Conservation (phyloP, 1,140 invertebrate species). For the Tigriopus japonicus region DNA sequence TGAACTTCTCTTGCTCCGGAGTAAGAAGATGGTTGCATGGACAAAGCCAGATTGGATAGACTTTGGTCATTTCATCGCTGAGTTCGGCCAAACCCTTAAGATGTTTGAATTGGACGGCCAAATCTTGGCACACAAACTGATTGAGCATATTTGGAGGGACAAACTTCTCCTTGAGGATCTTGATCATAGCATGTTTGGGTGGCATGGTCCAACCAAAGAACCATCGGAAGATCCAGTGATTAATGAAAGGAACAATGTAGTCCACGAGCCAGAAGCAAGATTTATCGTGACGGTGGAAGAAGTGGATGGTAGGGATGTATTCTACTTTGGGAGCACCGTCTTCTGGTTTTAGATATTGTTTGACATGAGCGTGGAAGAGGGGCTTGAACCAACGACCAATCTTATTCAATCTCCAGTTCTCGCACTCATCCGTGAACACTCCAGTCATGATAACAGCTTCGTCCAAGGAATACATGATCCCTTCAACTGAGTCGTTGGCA, state of each 20-base stretch:
- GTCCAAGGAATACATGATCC: slow-evolving; percentile 40
- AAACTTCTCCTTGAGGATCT: slow-evolving; percentile 52
- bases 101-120: slow-evolving; percentile 47
- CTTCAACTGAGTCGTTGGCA: slow-evolving; percentile 54
- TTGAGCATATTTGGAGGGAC: slow-evolving; percentile 52
- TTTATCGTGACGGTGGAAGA: slow-evolving; percentile 58
- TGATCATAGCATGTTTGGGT: slow-evolving; percentile 59
- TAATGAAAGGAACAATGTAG: slow-evolving; percentile 61
- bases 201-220: slow-evolving; percentile 60
- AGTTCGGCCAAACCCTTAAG: slow-evolving; percentile 41
- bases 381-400: slow-evolving; percentile 59
- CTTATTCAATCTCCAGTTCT: slow-evolving; percentile 36
- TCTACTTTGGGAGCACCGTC: slow-evolving; percentile 28
- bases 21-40: too few relatives aligned
- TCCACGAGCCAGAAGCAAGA: slow-evolving; percentile 63
- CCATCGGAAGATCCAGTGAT: slow-evolving; percentile 48
- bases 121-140: slow-evolving; percentile 55
- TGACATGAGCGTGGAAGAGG: slow-evolving; percentile 64
- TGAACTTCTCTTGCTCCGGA: too few relatives aligned
- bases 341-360: slow-evolving; percentile 20
- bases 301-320: slow-evolving; percentile 56
- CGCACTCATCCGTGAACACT: slow-evolving; percentile 36
- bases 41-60: slow-evolving; percentile 53
- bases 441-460: slow-evolving; percentile 54
- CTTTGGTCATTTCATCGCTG: slow-evolving; percentile 44